These are phyloP conservation scores for Mustela erminea DNA, from an alignment of 2,797 vertebrate species.

Conservation along the genomic window DNA sequence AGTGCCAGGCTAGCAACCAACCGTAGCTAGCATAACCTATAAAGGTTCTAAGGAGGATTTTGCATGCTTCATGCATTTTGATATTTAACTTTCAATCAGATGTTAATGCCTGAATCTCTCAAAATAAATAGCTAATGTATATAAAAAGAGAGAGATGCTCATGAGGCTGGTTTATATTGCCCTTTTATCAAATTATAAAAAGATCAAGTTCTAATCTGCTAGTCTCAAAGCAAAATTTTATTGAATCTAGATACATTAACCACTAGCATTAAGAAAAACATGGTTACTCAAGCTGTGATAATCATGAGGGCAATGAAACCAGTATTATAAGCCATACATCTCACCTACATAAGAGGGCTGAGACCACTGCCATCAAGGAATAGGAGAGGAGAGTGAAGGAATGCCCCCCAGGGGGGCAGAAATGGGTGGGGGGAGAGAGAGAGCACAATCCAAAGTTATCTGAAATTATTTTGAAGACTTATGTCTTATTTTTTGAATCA, in stretches of 20 bases:
- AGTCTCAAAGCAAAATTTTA: conserved; percentile 66
- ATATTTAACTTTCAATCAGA: conserved; percentile 78
- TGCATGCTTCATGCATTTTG: conserved; percentile 74
- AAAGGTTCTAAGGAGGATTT: conserved; percentile 79
- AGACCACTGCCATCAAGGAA: neutral
- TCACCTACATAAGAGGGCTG: neutral
- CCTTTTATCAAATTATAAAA: conserved; percentile 74
- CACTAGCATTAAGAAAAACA: conserved; percentile 66
- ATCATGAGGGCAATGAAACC: conserved; percentile 72
- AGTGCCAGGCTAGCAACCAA: neutral
- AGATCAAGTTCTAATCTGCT: conserved; percentile 66
- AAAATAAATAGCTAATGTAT: conserved; percentile 75
- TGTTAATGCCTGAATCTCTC: conserved; percentile 72
- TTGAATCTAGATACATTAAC: conserved; percentile 78
- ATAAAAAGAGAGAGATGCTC: conserved; percentile 18
- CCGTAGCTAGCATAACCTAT: neutral
- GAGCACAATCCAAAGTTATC: neutral
- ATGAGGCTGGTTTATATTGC: conserved; percentile 67
- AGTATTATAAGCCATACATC: neutral
- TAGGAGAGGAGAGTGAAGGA: neutral
- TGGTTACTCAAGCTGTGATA: conserved; percentile 64
- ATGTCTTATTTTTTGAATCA: neutral
- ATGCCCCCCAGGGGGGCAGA: neutral
- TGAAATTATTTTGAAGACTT: conserved; percentile 25
- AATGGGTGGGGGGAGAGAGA: too few relatives aligned